Percentiles rank a stretch among this genome's conserved stretches.
These are phyloP conservation scores for Mesembrinibis cayennensis DNA, from an alignment of 2,113 vertebrate genomes.

Conservation along the genomic window DNA sequence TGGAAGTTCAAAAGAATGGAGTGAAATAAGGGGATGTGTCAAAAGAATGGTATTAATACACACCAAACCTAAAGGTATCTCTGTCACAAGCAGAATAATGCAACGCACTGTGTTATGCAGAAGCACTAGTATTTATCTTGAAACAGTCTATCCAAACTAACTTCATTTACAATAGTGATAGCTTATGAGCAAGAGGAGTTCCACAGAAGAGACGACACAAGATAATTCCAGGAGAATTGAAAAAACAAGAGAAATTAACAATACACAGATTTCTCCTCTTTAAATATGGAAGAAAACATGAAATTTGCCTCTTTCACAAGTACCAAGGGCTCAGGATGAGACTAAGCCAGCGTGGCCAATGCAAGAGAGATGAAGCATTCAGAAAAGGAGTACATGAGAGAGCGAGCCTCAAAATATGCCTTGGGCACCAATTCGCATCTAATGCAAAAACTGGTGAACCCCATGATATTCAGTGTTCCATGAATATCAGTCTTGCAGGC, in stretches of 20 bases:
- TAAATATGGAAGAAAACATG: background rate
- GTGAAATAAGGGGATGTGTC: background rate
- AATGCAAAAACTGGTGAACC: background rate
- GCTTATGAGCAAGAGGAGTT: background rate
- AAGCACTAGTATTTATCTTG: background rate
- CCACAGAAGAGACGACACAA: background rate
- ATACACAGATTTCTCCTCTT: background rate
- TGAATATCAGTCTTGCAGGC: fast-evolving
- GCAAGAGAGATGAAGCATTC: background rate
- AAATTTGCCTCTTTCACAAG: background rate
- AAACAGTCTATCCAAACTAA: background rate
- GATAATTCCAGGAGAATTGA: background rate
- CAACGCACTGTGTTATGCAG: background rate
- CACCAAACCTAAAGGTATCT: background rate
- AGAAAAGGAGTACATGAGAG: background rate
- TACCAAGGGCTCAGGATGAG: background rate
- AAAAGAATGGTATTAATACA: background rate
- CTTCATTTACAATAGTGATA: background rate
- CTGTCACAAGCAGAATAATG: background rate
- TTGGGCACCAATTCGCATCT: background rate
- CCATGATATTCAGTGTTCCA: fast-evolving
- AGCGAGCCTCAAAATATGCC: background rate
- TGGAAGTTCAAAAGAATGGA: background rate
- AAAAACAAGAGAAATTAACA: background rate
- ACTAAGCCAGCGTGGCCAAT: background rate